Percentiles rank a stretch among this genome's conserved stretches.
These are phyloP conservation scores for Ochotona princeps DNA, from an alignment of 2,113 vertebrate species.

Conservation along the genomic window DNA sequence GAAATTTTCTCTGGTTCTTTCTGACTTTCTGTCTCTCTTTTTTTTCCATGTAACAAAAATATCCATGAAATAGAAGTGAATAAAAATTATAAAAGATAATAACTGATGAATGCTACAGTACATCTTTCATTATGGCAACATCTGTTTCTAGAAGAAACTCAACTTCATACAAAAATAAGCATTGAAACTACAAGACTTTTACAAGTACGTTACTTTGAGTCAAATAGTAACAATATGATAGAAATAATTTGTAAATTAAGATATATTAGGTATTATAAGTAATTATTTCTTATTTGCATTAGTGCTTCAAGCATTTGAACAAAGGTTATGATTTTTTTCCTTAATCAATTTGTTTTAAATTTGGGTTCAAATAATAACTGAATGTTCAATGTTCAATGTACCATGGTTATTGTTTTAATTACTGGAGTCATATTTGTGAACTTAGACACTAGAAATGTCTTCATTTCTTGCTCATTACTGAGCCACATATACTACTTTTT, in stretches of 20 bases:
- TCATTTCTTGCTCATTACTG: neutral
- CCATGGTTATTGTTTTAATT: neutral
- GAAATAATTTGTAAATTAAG: slow-evolving; percentile 28
- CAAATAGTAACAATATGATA: neutral
- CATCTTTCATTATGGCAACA: neutral
- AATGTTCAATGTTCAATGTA: neutral
- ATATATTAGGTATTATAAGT: neutral
- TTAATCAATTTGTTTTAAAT: slow-evolving; percentile 13
- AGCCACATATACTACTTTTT: neutral
- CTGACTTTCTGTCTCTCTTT: too few species aligned
- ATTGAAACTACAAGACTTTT: neutral
- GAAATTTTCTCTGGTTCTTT: too few species aligned
- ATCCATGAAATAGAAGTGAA: too few species aligned
- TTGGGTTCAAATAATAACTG: neutral
- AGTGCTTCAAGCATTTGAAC: neutral
- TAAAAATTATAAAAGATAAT: neutral
- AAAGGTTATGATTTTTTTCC: neutral
- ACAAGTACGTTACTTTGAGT: neutral
- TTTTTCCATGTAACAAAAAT: too few species aligned
- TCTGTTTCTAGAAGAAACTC: neutral
- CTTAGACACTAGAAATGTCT: neutral
- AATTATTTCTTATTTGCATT: neutral
- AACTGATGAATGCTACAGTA: neutral
- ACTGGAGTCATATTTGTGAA: neutral
- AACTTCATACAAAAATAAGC: neutral